These are phyloP conservation scores for Nomada fabriciana DNA, from an alignment of 2,888 invertebrate genomes.

Conservation along the genomic window DNA sequence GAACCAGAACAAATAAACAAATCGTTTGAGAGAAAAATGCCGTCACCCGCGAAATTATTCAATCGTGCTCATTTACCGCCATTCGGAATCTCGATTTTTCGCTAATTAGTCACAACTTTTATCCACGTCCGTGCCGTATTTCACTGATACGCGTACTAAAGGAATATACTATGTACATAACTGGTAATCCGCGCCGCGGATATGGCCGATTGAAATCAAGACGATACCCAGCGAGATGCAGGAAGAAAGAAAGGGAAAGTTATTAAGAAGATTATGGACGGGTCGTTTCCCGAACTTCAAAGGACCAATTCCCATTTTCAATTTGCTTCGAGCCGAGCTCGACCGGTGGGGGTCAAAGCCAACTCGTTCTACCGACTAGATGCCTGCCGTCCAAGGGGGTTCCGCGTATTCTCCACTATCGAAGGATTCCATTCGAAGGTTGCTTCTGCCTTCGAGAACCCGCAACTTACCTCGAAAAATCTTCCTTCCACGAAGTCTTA, in stretches of 20 bases:
- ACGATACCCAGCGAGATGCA: conserved; percentile 35
- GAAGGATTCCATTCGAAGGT: conserved; percentile 66
- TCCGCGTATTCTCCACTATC: conserved; percentile 61
- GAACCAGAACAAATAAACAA: neutral
- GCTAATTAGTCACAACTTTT: conserved; percentile 6
- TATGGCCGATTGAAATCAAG: conserved; percentile 36
- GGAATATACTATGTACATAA: no score
- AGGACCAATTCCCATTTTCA: conserved; percentile 83
- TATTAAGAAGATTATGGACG: conserved; percentile 81
- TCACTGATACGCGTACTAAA: no score
- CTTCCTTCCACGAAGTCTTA: conserved; percentile 30
- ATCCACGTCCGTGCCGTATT: neutral
- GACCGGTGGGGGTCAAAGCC: conserved; percentile 70
- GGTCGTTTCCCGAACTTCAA: conserved; percentile 81
- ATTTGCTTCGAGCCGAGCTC: conserved; percentile 72
- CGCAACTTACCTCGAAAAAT: conserved; percentile 42
- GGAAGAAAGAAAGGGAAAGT: conserved; percentile 68
- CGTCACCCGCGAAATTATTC: neutral
- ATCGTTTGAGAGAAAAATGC: neutral
- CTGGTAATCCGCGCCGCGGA: neutral
- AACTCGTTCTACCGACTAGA: conserved; percentile 62
- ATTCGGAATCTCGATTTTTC: neutral
- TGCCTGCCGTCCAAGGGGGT: conserved; percentile 62
- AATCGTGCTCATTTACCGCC: neutral
- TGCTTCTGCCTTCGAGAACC: conserved; percentile 39